Evolutionary conservation across 2,113 vertebrate genomes (phyloP).

Genomic region (Cairina moschata): DNA sequence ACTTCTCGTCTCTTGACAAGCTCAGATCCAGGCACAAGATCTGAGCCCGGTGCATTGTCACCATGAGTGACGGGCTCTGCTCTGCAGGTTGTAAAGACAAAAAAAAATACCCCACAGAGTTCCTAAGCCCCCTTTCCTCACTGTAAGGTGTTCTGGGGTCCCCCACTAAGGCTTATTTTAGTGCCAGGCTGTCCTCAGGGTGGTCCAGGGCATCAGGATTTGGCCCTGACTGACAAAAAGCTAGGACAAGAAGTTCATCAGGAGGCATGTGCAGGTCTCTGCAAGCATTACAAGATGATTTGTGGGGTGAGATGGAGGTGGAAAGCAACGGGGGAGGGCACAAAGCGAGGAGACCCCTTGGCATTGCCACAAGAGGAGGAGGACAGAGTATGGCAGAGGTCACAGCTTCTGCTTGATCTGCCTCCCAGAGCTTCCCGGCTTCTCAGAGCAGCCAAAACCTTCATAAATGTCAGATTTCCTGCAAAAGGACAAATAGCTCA

Average conservation of each 20-base stretch:
- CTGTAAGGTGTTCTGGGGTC: neutral
- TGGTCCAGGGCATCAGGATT: neutral
- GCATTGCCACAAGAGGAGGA: fast-evolving
- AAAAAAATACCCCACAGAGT: neutral
- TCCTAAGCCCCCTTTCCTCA: neutral
- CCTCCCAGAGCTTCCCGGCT: neutral
- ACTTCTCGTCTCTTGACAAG: neutral
- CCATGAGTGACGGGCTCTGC: neutral
- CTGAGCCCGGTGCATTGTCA: neutral
- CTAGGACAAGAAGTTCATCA: neutral
- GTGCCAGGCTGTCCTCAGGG: fast-evolving
- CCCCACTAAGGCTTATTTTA: fast-evolving
- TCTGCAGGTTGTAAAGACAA: neutral
- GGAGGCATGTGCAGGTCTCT: fast-evolving
- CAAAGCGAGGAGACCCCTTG: fast-evolving
- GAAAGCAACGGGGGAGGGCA: neutral
- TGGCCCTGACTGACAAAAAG: neutral
- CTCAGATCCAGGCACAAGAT: neutral
- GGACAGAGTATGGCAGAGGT: neutral
- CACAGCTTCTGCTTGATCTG: neutral
- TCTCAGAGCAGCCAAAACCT: neutral
- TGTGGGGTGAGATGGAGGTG: fast-evolving
- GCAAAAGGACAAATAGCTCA: neutral
- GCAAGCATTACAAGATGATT: neutral
- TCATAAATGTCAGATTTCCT: neutral